These are phyloP conservation scores for Drosophila novamexicana DNA, from an alignment of 1,140 invertebrate genomes.

Conservation along the genomic window DNA sequence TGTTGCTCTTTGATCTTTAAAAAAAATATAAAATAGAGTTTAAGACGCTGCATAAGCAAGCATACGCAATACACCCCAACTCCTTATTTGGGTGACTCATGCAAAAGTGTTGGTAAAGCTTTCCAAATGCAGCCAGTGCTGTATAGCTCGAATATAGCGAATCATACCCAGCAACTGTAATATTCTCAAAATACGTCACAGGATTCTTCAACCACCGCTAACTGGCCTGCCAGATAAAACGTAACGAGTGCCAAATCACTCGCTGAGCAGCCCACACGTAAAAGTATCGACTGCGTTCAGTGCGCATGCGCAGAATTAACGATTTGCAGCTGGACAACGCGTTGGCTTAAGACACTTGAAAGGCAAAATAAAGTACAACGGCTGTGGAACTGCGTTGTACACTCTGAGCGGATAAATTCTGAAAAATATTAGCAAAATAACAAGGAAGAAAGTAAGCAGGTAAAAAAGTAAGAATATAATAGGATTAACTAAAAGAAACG, in stretches of 20 bases:
- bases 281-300: constrained; percentile 6
- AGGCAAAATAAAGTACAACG: constrained; percentile 65
- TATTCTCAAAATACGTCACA: constrained; percentile 50
- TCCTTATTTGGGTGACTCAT: constrained; percentile 10
- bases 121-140: constrained; percentile 24
- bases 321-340: constrained; percentile 54
- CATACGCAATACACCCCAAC: too few relatives aligned
- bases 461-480: constrained; percentile 1
- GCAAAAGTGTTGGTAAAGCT: neutral
- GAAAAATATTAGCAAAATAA: constrained; percentile 20
- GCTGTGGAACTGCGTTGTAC: constrained; percentile 60
- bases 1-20: too few relatives aligned
- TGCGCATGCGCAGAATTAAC: constrained; percentile 68
- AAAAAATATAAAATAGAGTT: too few relatives aligned
- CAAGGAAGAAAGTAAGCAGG: neutral
- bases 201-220: constrained; percentile 49
- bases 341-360: constrained; percentile 49
- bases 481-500: too few relatives aligned
- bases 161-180: constrained; percentile 7
- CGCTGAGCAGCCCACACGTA: constrained; percentile 47
- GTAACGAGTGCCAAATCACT: constrained; percentile 11
- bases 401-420: constrained; percentile 11
- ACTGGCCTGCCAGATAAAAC: neutral
- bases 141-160: neutral
- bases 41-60: too few relatives aligned